Evolutionary conservation across 2,888 invertebrate genomes (phyloP).

Genomic region (Standfussiana lucernea): DNA sequence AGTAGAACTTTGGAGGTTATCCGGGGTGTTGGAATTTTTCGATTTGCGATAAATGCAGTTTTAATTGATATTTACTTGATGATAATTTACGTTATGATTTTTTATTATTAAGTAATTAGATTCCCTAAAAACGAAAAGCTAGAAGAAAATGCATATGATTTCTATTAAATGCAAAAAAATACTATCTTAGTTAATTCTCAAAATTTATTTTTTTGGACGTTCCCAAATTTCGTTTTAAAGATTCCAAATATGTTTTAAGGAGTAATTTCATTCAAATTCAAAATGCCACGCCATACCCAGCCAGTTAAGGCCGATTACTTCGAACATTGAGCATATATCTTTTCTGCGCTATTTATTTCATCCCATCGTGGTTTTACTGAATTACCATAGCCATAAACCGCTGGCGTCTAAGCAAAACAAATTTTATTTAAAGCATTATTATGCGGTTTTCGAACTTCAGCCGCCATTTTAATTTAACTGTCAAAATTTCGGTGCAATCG

Average conservation of each 20-base stretch:
- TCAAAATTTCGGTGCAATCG: conserved; percentile 47
- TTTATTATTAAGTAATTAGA: conserved; percentile 12
- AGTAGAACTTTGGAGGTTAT: conserved; percentile 27
- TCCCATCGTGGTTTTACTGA: conserved; percentile 79
- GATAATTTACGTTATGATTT: conserved; percentile 20
- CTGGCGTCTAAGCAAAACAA: conserved; percentile 84
- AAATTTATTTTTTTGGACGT: conserved; percentile 6
- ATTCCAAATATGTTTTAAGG: conserved; percentile 24
- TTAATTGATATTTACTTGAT: conserved; percentile 9
- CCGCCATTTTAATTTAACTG: conserved; percentile 63
- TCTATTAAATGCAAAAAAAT: conserved; percentile 44
- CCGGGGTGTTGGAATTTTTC: background rate
- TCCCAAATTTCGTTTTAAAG: conserved; percentile 11
- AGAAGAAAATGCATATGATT: conserved; percentile 30
- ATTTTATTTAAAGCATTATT: conserved; percentile 78
- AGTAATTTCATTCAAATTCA: conserved; percentile 7
- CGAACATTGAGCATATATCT: conserved; percentile 85
- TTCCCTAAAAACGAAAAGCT: conserved; percentile 26
- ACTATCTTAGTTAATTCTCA: background rate
- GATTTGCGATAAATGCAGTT: conserved; percentile 22
- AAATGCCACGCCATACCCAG: conserved; percentile 65
- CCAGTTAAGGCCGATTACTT: conserved; percentile 77
- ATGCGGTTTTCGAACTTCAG: conserved; percentile 78
- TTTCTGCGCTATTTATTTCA: conserved; percentile 78
- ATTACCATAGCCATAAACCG: conserved; percentile 76